Evolutionary conservation across 2,888 invertebrate species (phyloP), one percentile per base, ranked within the genome.

Genomic region (Syrista parreyssii): DNA sequence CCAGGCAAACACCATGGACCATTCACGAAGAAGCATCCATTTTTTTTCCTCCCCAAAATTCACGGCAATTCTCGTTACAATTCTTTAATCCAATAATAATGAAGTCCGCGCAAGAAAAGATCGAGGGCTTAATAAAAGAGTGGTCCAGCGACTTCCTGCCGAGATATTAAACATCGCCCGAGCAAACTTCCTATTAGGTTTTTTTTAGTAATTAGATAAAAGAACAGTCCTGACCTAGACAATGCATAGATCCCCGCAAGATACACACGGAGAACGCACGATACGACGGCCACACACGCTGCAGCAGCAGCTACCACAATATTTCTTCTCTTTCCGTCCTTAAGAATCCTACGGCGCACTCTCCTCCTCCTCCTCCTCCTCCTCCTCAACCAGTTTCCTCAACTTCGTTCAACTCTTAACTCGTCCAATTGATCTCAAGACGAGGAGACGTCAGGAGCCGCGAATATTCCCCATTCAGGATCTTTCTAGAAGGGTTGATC

Each of bases 21-120:
- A 23, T 55, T 55, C 55, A 55, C 23, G 23, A 55, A 2, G 55
- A 55, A 55, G 23, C 55, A 55, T 55, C 2, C 23, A 23, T 31
- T 23, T 30, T 31, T 69, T 69, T 69, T 69, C 11, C 11, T 23
- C 30, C 11, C 12, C 35, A 30, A 35, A 15, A 12, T 30, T 30
- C 35, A 36, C 74, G 74, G 74, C 75, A 77, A 77, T 15, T 75
- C 71, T 77, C 77, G 30, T 74, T 77, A 55, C 75, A 77, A 77
- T 77, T 75, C 15, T 69, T 68, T 74, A 75, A 75, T 77, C 69
- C 75, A 71, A 77, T 77, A 69, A 77, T 33, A 75, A 77, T 77
- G 75, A 31, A 69, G 55, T 31, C 23, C 40, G 40, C 77, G 11
- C 11, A 3, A 33, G 23, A 30, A 31, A 33, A 71, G 31, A 31